Base-by-base conservation (phyloP, 2,888 invertebrate species). In the Nycteola revayana region DNA sequence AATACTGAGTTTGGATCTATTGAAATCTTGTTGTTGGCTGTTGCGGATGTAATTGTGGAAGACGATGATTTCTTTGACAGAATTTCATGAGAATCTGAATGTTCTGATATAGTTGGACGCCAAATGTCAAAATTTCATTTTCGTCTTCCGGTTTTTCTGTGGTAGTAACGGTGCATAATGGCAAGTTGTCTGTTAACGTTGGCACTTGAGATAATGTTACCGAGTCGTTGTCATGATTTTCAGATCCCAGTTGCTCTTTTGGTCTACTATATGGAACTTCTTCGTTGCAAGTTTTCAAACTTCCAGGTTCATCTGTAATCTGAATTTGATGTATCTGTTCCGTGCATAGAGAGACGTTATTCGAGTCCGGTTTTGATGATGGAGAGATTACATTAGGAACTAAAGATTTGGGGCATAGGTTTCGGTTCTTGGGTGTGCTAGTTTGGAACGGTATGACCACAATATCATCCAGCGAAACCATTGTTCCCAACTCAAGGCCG, bases 1-100 rank as follows among this genome's bases (percentile, higher is more conserved):
- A 39, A 35, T 25, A 28, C 37, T 28, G 28, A 3, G 22, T 29
- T 37, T 37, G 32, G 28, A 32, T 32, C 32, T 29, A 28, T 32
- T 25, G 37, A 37, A 25, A 25, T 37, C 32, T 32, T 29, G 28
- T 28, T 38, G 17, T 38, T 38, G 21, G 32, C 26, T 22, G 36
- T 30, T 36, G 17, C 30, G 27, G 36, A 36, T 36, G 30, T 36
- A 36, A 36, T 31, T 36, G 36, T 36, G 30, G 36, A 30, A 30
- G 30, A 36, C 26, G 26, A 30, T 35, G 24, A 14, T 35, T 29
- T 36, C 23, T 31, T 30, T 27, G 29, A 36, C 26, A 30, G 26
- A 28, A 34, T 24, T 17, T 34, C 20, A 32, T 32, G 25, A 18
- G 28, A 25, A 32, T 32, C 25, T 25, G 32, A 32, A 20, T 32